Conservation (phyloP, 2,797 vertebrate species). For the Pangasius larnaudii region DNA sequence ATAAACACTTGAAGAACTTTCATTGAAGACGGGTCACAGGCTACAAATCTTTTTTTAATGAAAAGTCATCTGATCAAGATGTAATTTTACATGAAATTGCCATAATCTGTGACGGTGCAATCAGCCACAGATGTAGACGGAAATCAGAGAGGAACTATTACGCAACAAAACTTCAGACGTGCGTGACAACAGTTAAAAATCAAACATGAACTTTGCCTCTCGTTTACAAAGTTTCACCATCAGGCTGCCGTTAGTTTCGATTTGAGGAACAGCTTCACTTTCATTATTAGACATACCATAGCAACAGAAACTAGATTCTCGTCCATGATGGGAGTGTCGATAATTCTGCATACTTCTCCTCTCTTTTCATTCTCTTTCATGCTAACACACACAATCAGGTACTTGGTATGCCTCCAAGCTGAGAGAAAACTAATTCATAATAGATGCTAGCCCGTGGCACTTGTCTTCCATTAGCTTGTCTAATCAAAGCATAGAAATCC, state of each 20-base stretch:
- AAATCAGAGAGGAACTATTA: not conserved
- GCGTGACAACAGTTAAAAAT: not conserved
- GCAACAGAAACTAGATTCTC: not conserved
- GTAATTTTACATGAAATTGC: not conserved
- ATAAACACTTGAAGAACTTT: not conserved
- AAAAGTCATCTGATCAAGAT: not conserved
- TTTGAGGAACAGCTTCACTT: slow-evolving; percentile 27
- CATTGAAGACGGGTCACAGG: not conserved
- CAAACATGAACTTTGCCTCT: not conserved
- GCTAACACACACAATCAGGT: not conserved
- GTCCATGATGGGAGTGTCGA: not conserved
- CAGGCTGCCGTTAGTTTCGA: not conserved
- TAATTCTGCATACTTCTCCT: not conserved
- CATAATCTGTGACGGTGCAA: too few relatives aligned
- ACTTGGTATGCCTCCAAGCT: not conserved
- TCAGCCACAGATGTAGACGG: not conserved
- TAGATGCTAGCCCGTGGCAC: slow-evolving; percentile 1
- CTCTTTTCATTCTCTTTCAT: not conserved
- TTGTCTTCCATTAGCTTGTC: not conserved
- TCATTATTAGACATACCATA: not conserved
- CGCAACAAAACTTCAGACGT: not conserved
- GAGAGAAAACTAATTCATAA: not conserved
- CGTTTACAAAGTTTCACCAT: not conserved
- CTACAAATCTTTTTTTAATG: not conserved
- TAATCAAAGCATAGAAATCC: not conserved